Base-by-base conservation (phyloP, 2,797 vertebrate species). In the Chrosomus eos region DNA sequence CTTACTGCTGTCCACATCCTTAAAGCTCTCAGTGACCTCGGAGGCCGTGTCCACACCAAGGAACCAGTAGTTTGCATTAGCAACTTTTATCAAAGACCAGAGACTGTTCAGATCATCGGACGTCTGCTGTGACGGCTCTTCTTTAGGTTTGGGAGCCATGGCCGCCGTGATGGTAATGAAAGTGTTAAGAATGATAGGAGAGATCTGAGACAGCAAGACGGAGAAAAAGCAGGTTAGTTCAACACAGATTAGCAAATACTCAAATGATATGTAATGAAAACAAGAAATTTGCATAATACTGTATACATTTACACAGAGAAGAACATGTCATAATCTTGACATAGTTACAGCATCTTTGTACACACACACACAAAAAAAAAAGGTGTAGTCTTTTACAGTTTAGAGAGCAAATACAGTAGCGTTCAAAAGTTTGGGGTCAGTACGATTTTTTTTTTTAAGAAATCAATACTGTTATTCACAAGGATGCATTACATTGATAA, bases 161-260 rank as follows among this genome's bases (percentile, higher is more conserved):
- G 96, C 97, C 18, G 95, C 93, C 43, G 96, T 96, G 80, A 99
- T 98, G 0, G 97, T 99, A 92, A 96, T 90, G 71, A 99, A 96
- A 0, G 98, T 98, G 90, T 98, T 99, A 82, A 99, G 94, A 92
- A 99, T 99, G 89, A 99, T 96, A 0, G 98, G 98, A 0, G 98
- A 99, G 81, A 99, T 96, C 98, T 99, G 85, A 16, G 38, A 23
- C 19, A 73, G 55, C 26, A 73, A 73, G 21, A 72, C 0, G 2
- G 1, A 71, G n/a, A 71, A 19, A 77, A 51, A 43, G 19, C 7
- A 51, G 11, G 16, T 58, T 70, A 13, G 21, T 45, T 82, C 5
- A 74, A 66, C 19, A 48, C 4, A 73, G 55, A 23, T 43, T 7
- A 40, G 55, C 7, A 58, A 9, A 81, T 70, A 23, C 55, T 31